These are phyloP conservation scores for Dipodomys stephensi DNA, from an alignment of 2,113 vertebrate species.

Conservation along the genomic window DNA sequence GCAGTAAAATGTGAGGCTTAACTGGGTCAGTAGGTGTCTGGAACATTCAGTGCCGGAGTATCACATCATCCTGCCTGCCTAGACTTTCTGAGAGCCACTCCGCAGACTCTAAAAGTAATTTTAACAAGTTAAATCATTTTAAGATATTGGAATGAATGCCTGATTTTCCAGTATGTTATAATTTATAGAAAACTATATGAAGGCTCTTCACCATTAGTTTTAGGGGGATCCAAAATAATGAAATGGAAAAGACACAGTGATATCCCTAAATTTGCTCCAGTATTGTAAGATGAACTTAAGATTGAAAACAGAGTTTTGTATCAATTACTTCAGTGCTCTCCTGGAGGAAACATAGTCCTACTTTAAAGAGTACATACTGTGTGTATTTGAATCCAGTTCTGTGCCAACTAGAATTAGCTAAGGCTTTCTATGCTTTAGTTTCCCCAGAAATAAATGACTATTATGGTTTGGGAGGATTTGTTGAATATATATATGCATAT, in stretches of 20 bases:
- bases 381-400: background rate
- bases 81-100: background rate
- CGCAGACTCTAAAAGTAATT: conserved; percentile 27
- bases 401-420: background rate
- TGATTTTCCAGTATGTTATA: background rate
- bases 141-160: background rate
- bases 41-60: background rate
- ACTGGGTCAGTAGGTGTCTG: background rate
- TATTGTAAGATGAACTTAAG: background rate
- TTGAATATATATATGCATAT: background rate
- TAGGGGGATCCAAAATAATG: background rate
- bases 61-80: background rate
- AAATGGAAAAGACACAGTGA: background rate
- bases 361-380: background rate
- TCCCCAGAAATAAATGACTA: background rate
- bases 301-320: conserved; percentile 14
- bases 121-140: conserved; percentile 9
- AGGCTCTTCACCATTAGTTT: background rate
- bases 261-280: background rate
- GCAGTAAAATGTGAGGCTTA: conserved; percentile 30
- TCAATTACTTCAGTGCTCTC: background rate
- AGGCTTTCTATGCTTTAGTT: background rate
- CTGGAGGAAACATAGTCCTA: background rate
- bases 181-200: background rate
- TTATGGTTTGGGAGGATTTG: background rate